Conservation (phyloP, 2,797 vertebrate genomes). For the Pitangus sulphuratus region DNA sequence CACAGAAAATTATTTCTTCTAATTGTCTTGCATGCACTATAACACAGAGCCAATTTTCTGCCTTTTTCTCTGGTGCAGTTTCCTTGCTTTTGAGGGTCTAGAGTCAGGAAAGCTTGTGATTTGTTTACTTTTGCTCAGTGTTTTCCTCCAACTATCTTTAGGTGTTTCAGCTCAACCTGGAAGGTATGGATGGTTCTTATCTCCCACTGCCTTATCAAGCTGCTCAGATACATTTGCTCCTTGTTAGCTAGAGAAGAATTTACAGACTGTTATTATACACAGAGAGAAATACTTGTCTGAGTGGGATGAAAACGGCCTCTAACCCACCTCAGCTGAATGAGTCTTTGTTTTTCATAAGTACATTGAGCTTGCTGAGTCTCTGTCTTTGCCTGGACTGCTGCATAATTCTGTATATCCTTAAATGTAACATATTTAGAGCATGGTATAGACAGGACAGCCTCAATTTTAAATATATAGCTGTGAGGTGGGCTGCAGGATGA, state of each 20-base stretch:
- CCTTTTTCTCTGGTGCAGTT: not conserved
- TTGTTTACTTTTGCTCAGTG: not conserved
- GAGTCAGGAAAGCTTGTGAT: not conserved
- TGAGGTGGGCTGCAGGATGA: not conserved
- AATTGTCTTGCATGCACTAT: not conserved
- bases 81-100: not conserved
- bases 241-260: not conserved
- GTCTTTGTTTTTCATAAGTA: not conserved
- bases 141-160: not conserved
- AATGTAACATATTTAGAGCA: not conserved
- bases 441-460: not conserved
- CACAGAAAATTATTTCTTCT: not conserved
- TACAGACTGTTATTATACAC: not conserved
- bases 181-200: not conserved
- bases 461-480: not conserved
- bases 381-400: not conserved
- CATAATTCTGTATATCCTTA: not conserved
- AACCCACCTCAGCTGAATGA: not conserved
- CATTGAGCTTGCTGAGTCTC: not conserved
- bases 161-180: not conserved
- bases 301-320: not conserved
- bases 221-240: not conserved
- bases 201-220: conserved; percentile 22
- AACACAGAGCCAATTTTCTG: not conserved
- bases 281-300: not conserved